Base-by-base conservation (phyloP, 92 coral and sea anemone species). In the Parazoanthus swiftii region DNA sequence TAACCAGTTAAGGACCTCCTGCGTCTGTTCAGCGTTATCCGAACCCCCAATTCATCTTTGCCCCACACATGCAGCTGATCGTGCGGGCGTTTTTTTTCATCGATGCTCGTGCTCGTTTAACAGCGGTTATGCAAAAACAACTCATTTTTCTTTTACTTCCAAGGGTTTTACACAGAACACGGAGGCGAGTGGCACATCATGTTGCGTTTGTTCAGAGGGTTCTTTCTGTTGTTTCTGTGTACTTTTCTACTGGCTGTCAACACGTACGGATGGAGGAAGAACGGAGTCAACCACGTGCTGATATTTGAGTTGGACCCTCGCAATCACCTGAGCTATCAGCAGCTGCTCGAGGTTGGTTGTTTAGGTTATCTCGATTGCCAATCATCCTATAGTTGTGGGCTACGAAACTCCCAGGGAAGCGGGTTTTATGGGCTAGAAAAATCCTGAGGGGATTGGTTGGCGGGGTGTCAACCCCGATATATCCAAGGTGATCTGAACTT, bases 231-330 rank as follows among this genome's bases (percentile, higher is more conserved):
- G 51, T 98, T 92, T 21, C 85, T 97, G 54, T 94, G 95, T 67
- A 97, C 96, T 0, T 97, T 97, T 85, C 90, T 97, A 25, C 89
- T 97, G 81, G 99, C 99, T 77, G 77, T 97, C 71, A 97, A 97
- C 68, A 97, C 99, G 37, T 95, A 92, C 90, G 98, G 99, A 38
- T 97, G 99, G 99, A 91, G 99, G 39, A 88, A 95, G 85, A 94
- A 98, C 10, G 99, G 99, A 13, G 99, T 97, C 36, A 97, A 97
- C 89, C 99, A 97, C 85, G 99, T 97, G 80, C 92, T 97, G 25
- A 97, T 97, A 88, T 97, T 97, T 84, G 99, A 97, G 84, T 93
- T 97, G 23, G 98, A 97, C 67, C 99, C 99, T 33, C 91, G 99
- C 58, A 91, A 95, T 67, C 98, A 97, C 87, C 94, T 97, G 3